Conservation (phyloP, 1,140 invertebrate species). For the Aricia agestis region DNA sequence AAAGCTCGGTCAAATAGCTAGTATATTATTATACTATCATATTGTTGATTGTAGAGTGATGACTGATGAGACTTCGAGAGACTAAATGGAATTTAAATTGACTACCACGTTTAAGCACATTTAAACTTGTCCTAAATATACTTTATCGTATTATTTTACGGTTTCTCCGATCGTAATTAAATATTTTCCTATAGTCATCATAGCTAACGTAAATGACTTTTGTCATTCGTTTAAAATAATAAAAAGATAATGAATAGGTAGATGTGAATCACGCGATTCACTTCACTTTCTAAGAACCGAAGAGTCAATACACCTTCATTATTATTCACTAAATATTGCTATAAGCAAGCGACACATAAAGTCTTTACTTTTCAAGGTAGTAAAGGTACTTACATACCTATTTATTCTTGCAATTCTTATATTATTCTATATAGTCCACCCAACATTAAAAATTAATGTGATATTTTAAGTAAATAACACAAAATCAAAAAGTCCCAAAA, state of each 20-base stretch:
- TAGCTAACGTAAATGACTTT: neutral
- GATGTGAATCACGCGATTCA: slow-evolving; percentile 8
- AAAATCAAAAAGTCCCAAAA: neutral
- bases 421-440: too few relatives aligned
- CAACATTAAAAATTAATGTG: too few relatives aligned
- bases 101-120: neutral
- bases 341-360: neutral
- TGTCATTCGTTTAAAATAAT: slow-evolving; percentile 9
- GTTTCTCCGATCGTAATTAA: neutral
- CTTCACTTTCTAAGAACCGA: slow-evolving; percentile 8
- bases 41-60: too few relatives aligned
- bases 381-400: too few relatives aligned
- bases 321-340: neutral
- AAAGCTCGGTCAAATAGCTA: too few relatives aligned
- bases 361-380: neutral
- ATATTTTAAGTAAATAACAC: neutral
- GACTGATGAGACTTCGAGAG: too few relatives aligned
- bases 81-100: neutral
- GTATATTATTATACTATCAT: too few relatives aligned
- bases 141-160: neutral
- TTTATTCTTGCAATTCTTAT: too few relatives aligned
- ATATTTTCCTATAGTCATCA: neutral
- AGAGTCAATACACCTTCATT: slow-evolving; percentile 3
- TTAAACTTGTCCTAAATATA: neutral
- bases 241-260: slow-evolving; percentile 9